Percentiles rank a stretch among this genome's conserved stretches.
Evolutionary conservation across 2,113 vertebrate genomes (phyloP).

Genomic region (Zosterops hypoxanthus): DNA sequence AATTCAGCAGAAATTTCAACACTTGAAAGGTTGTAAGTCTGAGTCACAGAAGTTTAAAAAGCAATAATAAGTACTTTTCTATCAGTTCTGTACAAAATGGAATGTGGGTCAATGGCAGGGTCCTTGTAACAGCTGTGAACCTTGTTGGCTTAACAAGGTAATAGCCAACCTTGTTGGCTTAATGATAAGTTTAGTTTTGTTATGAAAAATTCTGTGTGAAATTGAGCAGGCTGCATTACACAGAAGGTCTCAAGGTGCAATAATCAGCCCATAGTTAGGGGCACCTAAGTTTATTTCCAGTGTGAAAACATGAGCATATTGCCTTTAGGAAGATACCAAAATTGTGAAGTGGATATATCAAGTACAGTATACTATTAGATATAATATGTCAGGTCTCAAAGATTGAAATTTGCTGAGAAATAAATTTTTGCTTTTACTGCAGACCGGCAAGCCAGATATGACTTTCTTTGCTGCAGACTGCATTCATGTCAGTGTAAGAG

Average conservation of each 20-base stretch:
- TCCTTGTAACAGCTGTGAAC: neutral
- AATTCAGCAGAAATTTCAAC: neutral
- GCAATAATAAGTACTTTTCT: neutral
- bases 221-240: neutral
- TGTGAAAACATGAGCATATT: neutral
- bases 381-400: neutral
- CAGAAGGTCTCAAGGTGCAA: neutral
- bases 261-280: neutral
- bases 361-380: neutral
- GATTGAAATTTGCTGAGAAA: neutral
- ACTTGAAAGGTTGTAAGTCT: neutral
- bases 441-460: constrained; percentile 79
- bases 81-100: neutral
- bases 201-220: neutral
- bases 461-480: constrained; percentile 90
- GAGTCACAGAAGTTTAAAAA: neutral
- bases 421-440: constrained; percentile 12
- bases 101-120: neutral
- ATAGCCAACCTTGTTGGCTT: neutral
- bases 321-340: neutral
- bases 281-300: neutral
- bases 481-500: constrained; percentile 87
- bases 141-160: neutral
- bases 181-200: neutral
- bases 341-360: neutral